Evolutionary conservation across 2,113 vertebrate genomes (phyloP).

Genomic region (Gobiocypris rarus): DNA sequence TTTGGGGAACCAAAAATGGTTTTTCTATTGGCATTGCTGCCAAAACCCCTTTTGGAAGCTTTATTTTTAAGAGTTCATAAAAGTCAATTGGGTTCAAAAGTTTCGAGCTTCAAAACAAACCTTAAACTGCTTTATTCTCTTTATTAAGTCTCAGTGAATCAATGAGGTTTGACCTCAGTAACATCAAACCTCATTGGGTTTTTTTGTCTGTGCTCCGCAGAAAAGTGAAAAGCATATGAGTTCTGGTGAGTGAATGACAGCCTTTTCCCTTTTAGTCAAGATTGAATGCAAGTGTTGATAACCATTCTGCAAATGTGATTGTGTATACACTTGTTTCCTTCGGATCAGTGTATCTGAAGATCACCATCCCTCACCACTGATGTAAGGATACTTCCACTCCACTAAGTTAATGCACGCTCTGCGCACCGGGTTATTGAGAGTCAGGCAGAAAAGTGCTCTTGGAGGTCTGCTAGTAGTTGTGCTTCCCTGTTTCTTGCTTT

Average conservation of each 20-base stretch:
- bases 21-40: no score
- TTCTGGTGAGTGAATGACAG: neutral
- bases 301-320: no score
- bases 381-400: slow-evolving; percentile 99
- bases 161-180: neutral
- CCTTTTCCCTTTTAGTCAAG: neutral
- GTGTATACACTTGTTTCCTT: neutral
- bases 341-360: neutral
- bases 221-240: neutral
- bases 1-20: no score
- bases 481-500: slow-evolving; percentile 98
- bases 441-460: slow-evolving; percentile 97
- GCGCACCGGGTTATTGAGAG: slow-evolving; percentile 98
- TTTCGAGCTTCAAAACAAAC: neutral
- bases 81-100: neutral
- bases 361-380: neutral
- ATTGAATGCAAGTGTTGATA: neutral
- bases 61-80: neutral
- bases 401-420: slow-evolving; percentile 99
- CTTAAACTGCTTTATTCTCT: neutral
- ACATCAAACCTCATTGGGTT: neutral
- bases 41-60: no score
- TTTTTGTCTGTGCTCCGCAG: neutral
- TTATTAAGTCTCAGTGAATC: neutral
- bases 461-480: slow-evolving; percentile 91